Conservation (phyloP, 2,888 invertebrate genomes). For the Homarus gammarus region DNA sequence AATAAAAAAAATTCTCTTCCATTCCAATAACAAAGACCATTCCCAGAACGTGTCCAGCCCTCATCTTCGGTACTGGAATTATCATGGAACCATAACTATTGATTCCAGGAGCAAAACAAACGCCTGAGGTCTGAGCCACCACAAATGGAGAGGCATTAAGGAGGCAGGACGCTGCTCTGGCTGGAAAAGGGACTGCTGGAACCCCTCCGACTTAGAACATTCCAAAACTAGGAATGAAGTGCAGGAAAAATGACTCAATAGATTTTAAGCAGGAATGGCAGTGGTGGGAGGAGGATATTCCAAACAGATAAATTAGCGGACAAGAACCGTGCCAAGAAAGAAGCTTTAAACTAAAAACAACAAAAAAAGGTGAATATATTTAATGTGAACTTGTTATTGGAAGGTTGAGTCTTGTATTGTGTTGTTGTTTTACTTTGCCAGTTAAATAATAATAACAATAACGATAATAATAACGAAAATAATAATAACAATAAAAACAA, state of each 20-base stretch:
- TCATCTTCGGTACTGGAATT: slow-evolving; percentile 65
- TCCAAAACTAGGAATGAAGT: slow-evolving; percentile 37
- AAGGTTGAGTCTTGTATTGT: neutral
- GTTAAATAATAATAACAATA: no score
- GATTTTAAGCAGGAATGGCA: slow-evolving; percentile 22
- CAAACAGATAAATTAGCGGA: slow-evolving; percentile 50
- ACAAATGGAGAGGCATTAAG: slow-evolving; percentile 61
- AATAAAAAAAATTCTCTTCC: slow-evolving; percentile 33
- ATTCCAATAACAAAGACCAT: slow-evolving; percentile 63
- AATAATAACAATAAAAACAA: no score
- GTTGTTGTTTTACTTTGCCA: no score
- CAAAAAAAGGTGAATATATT: slow-evolving; percentile 2
- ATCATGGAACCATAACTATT: slow-evolving; percentile 72
- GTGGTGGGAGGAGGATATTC: slow-evolving; percentile 25
- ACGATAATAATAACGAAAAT: no score
- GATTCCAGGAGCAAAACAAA: slow-evolving; percentile 72
- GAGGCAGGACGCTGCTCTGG: slow-evolving; percentile 34
- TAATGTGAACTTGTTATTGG: slow-evolving; percentile 37
- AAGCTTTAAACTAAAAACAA: neutral
- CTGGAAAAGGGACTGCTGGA: slow-evolving; percentile 6
- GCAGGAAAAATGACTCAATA: slow-evolving; percentile 13
- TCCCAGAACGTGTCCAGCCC: slow-evolving; percentile 58
- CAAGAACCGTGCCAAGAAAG: slow-evolving; percentile 28
- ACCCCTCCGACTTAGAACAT: slow-evolving; percentile 45
- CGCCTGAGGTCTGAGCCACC: slow-evolving; percentile 55